phyloP scores from a whole-genome alignment of 1,140 invertebrate species.

The Drosophila tani region DNA sequence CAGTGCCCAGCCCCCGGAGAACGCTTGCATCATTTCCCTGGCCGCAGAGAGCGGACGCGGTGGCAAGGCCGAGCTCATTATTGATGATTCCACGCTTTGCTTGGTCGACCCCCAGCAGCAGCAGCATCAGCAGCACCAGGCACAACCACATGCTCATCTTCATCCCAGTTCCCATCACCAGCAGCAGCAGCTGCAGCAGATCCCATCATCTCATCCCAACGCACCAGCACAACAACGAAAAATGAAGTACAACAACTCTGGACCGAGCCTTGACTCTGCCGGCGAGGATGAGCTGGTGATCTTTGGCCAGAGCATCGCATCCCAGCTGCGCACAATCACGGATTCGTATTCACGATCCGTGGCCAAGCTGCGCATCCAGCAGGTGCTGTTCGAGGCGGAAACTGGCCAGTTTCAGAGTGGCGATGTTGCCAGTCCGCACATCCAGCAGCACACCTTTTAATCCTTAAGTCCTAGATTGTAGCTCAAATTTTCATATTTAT shows the following conservation, averaged over 20 bases:
- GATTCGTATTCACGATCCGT: conserved; percentile 72
- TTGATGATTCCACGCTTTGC: conserved; percentile 52
- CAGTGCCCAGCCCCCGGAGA: background rate
- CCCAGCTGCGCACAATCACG: conserved; percentile 61
- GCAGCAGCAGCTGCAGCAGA: conserved; percentile 29
- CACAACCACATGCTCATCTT: conserved; percentile 15
- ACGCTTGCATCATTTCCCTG: conserved; percentile 16
- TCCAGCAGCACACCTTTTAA: conserved; percentile 29
- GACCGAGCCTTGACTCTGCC: background rate
- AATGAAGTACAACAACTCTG: conserved; percentile 17
- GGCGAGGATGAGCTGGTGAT: conserved; percentile 62
- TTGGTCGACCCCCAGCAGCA: conserved; percentile 43
- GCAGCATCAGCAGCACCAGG: background rate
- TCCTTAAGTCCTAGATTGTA: conserved; percentile 3
- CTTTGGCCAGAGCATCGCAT: conserved; percentile 74
- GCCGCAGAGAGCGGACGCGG: conserved; percentile 9
- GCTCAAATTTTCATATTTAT: too few relatives aligned
- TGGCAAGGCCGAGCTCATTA: conserved; percentile 40
- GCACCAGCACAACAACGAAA: conserved; percentile 37
- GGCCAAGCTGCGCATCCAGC: conserved; percentile 77
- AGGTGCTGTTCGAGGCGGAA: conserved; percentile 77
- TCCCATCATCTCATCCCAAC: conserved; percentile 25
- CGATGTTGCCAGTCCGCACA: conserved; percentile 37
- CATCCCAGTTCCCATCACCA: conserved; percentile 10
- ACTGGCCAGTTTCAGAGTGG: conserved; percentile 65